phyloP scores from a whole-genome alignment of 2,113 vertebrate genomes.

The Daphoenositta chrysoptera region DNA sequence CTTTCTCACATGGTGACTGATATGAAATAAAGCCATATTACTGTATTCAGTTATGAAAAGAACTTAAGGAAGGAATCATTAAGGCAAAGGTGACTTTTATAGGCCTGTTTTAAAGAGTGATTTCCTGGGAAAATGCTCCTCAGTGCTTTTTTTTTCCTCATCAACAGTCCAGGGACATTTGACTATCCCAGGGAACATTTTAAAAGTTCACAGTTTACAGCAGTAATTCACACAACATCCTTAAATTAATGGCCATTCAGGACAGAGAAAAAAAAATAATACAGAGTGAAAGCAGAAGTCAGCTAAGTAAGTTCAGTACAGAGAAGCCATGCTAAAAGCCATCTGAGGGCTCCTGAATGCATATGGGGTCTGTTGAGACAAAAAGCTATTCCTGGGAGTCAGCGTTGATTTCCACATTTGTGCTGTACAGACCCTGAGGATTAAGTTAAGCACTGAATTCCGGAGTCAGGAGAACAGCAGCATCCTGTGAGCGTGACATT shows the following conservation, averaged over 20 bases:
- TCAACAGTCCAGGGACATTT: not conserved
- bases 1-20: not conserved
- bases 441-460: not conserved
- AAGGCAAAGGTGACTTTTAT: not conserved
- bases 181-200: not conserved
- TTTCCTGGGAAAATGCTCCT: not conserved
- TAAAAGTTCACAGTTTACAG: not conserved
- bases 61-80: not conserved
- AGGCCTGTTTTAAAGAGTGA: not conserved
- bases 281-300: not conserved
- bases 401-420: not conserved
- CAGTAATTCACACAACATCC: not conserved
- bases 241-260: not conserved
- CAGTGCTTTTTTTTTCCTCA: not conserved
- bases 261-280: not conserved
- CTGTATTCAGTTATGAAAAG: not conserved
- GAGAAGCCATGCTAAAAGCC: not conserved
- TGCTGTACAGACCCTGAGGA: not conserved
- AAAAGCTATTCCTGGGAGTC: not conserved
- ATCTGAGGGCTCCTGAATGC: not conserved
- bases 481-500: not conserved
- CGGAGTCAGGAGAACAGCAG: not conserved
- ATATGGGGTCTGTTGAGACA: not conserved
- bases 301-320: not conserved
- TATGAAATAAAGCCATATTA: not conserved